phyloP scores from a whole-genome alignment of 2,888 invertebrate genomes.

The Galerucella pusilla region DNA sequence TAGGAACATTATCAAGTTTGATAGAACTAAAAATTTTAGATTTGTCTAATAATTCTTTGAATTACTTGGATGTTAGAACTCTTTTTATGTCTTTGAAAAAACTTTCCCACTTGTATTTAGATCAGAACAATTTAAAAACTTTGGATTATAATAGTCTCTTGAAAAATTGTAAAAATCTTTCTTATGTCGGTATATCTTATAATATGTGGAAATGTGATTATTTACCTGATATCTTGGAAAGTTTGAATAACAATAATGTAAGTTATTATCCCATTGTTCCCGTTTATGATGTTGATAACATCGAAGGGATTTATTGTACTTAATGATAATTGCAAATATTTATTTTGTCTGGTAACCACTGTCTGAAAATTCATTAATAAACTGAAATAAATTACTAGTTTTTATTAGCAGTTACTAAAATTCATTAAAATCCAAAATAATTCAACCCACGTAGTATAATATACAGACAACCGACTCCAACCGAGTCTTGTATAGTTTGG shows the following conservation, averaged over 20 bases:
- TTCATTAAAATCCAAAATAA: too few relatives aligned
- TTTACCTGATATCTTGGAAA: slow-evolving; percentile 15
- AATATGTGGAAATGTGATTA: slow-evolving; percentile 30
- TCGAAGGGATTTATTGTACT: slow-evolving; percentile 34
- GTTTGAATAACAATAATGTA: slow-evolving; percentile 17
- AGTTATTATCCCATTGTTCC: slow-evolving; percentile 20
- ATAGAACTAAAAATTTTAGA: slow-evolving; percentile 20
- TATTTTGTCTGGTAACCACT: slow-evolving; percentile 28
- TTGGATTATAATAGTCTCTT: slow-evolving; percentile 22
- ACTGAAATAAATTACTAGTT: too few relatives aligned
- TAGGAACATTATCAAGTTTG: slow-evolving; percentile 17
- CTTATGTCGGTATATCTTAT: slow-evolving; percentile 23
- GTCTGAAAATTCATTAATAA: too few relatives aligned
- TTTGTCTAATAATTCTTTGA: slow-evolving; percentile 15
- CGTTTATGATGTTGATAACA: slow-evolving; percentile 24
- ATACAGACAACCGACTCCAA: too few relatives aligned
- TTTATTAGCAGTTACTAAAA: too few relatives aligned
- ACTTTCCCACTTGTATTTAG: slow-evolving; percentile 10
- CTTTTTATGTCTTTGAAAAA: slow-evolving; percentile 18
- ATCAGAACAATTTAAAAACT: slow-evolving; percentile 24
- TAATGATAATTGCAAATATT: slow-evolving; percentile 32
- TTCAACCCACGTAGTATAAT: too few relatives aligned
- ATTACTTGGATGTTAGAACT: slow-evolving; percentile 10
- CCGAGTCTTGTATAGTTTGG: too few relatives aligned
- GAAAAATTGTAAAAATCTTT: slow-evolving; percentile 15